Evolutionary conservation across 1,140 invertebrate genomes (phyloP), one percentile per base, ranked within the genome.

Genomic region (Eumeta japonica): DNA sequence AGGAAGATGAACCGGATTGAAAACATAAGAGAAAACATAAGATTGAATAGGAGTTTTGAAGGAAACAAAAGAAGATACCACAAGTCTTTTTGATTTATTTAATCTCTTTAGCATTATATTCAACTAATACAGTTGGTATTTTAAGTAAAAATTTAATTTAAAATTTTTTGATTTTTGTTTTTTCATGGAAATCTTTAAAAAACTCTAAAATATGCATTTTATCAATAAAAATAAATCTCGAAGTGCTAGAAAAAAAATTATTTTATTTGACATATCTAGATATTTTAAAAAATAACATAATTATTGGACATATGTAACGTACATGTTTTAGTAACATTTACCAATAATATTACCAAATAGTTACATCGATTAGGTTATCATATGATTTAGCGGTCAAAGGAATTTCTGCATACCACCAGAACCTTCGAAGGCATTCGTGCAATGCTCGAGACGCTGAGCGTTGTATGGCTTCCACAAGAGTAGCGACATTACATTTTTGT

Each of bases 1-100:
- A 42, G 44, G 40, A 49, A 45, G 50, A 39, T 17, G n/a, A 14
- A 1, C 28, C 28, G 13, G 13, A 36, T 10, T 0, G 5, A 15
- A 4, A 12, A 37, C 16, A 39, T 10, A 14, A 5, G n/a, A 27
- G 10, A 36, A 27, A 36, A 39, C 20, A 24, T 5, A 24, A 24
- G n/a, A 24, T n/a, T 7, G 20, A 24, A 30, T 12, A 30, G 13
- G 10, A 30, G 13, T 30, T 30, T 30, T 30, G 28, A 30, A 24
- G 20, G 20, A 24, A 24, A n/a, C n/a, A 24, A n/a, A 24, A 24
- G 20, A 24, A 24, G 20, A 24, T 24, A 24, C 20, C 20, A 24
- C 28, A 30, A 9, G 5, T 11, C 28, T 14, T 30, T 30, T 11
- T 30, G 9, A 30, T 5, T 11, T 10, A 30, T 30, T 7, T 7